phyloP scores from a whole-genome alignment of 1,140 invertebrate species.

The Melanaphis sacchari region DNA sequence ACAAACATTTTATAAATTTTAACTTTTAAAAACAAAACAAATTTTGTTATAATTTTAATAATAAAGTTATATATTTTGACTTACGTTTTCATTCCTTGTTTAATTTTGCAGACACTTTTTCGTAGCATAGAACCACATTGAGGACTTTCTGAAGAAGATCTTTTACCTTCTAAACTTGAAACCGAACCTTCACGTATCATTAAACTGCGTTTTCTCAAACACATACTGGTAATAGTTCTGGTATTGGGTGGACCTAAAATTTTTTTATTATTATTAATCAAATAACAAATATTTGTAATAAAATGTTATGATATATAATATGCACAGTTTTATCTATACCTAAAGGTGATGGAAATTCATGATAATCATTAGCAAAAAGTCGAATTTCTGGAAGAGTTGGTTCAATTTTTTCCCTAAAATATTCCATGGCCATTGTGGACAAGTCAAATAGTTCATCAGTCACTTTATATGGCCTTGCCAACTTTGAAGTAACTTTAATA shows the following conservation, averaged over 20 bases:
- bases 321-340: background rate
- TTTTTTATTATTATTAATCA: background rate
- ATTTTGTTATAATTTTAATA: too few species aligned
- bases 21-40: background rate
- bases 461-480: slow-evolving; percentile 84
- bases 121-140: slow-evolving; percentile 80
- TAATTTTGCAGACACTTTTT: slow-evolving; percentile 84
- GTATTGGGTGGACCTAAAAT: slow-evolving; percentile 39
- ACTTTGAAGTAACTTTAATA: slow-evolving; percentile 80
- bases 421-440: slow-evolving; percentile 92
- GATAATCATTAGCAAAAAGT: slow-evolving; percentile 74
- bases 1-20: background rate
- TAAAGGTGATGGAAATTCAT: slow-evolving; percentile 51
- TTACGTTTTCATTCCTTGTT: slow-evolving; percentile 84
- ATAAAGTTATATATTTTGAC: slow-evolving; percentile 36
- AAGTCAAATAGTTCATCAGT: slow-evolving; percentile 91
- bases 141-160: slow-evolving; percentile 69
- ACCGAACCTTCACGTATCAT: slow-evolving; percentile 54
- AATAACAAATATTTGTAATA: background rate
- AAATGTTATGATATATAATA: background rate
- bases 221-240: slow-evolving; percentile 56
- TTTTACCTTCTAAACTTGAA: slow-evolving; percentile 50
- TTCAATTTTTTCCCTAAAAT: slow-evolving; percentile 89
- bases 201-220: slow-evolving; percentile 54
- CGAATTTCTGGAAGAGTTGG: slow-evolving; percentile 85